Evolutionary conservation across 2,113 vertebrate genomes (phyloP).

Genomic region (Platanista minor): DNA sequence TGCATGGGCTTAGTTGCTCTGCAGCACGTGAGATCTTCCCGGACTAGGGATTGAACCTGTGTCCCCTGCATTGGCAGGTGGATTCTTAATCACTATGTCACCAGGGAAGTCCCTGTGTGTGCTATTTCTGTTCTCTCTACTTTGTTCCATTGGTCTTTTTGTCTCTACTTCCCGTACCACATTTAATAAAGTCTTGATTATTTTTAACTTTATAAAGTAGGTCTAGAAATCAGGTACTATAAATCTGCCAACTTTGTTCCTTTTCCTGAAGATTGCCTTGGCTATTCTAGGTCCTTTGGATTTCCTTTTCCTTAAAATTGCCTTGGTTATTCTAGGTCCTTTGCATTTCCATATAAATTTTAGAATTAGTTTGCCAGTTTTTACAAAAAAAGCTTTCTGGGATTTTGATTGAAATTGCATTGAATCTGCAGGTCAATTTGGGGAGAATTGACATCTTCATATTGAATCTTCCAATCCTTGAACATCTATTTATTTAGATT

Average conservation of each 20-base stretch:
- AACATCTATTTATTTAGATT: neutral
- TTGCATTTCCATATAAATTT: neutral
- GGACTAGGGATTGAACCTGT: too few relatives aligned
- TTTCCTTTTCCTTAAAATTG: neutral
- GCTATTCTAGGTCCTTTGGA: neutral
- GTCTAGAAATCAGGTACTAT: neutral
- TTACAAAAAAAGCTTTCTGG: neutral
- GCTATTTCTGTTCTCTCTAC: neutral
- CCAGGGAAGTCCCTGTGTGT: neutral
- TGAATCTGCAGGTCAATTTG: neutral
- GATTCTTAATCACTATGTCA: too few relatives aligned
- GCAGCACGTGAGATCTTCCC: too few relatives aligned
- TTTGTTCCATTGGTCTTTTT: neutral
- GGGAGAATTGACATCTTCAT: neutral
- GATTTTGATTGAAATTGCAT: neutral
- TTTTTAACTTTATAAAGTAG: conserved; percentile 21
- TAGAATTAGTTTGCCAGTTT: conserved; percentile 2
- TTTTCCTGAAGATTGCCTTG: neutral
- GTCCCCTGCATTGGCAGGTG: too few relatives aligned
- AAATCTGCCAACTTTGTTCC: neutral
- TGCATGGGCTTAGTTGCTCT: too few relatives aligned
- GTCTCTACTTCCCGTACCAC: neutral
- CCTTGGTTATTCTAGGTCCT: neutral
- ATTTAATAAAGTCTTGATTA: neutral
- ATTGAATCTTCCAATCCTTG: neutral